Evolutionary conservation across 2,797 vertebrate species (phyloP).

Genomic region (Prunella strophiata): DNA sequence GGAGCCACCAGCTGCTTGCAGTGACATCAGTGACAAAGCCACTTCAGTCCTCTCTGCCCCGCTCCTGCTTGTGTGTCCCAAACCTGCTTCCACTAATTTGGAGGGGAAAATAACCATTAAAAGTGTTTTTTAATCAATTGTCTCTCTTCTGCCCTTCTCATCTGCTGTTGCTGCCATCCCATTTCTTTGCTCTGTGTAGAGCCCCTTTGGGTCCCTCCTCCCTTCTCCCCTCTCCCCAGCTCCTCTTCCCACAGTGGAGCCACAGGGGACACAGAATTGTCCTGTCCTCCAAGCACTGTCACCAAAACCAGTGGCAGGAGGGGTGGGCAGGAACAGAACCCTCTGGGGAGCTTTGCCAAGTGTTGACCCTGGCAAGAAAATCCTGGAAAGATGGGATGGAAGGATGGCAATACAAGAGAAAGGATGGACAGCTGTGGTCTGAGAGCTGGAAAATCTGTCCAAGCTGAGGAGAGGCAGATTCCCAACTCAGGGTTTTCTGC

Average conservation of each 20-base stretch:
- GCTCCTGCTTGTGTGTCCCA: background rate
- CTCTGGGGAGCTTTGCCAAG: background rate
- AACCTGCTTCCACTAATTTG: background rate
- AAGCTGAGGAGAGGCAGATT: background rate
- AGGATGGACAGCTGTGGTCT: accelerated
- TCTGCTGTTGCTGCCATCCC: background rate
- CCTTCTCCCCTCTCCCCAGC: accelerated
- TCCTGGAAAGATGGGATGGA: background rate
- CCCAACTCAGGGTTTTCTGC: accelerated
- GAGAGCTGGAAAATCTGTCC: background rate
- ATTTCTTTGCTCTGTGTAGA: background rate
- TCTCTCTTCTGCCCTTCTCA: background rate
- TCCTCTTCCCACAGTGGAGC: background rate
- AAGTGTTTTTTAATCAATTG: background rate
- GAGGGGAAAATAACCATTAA: background rate
- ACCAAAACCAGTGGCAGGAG: background rate
- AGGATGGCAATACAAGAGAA: background rate
- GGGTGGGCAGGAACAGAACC: background rate
- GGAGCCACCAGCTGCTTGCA: background rate
- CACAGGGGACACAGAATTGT: background rate
- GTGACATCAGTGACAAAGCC: background rate
- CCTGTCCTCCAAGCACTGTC: background rate
- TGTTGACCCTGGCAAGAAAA: accelerated
- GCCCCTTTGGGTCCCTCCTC: background rate
- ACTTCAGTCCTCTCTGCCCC: background rate